phyloP scores from a whole-genome alignment of 1,140 invertebrate species.

The Conus betulinus region DNA sequence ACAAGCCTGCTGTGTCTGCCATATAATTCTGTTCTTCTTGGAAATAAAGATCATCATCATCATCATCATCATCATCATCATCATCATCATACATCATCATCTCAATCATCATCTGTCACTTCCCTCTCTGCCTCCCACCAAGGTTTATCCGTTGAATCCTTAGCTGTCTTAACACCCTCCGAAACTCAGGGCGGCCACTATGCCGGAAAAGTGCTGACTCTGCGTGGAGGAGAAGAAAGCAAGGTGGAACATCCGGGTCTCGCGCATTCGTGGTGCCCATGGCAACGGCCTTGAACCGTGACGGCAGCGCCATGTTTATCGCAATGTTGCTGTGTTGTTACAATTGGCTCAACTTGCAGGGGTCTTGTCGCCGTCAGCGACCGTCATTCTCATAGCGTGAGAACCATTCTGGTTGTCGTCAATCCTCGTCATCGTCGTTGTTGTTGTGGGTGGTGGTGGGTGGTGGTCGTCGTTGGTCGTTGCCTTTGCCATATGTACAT shows the following conservation, averaged over 20 bases:
- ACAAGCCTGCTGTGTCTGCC: no score
- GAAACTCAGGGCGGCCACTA: slow-evolving; percentile 39
- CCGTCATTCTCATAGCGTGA: slow-evolving; percentile 6
- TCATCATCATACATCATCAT: no score
- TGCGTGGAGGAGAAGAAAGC: slow-evolving; percentile 42
- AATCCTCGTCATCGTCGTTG: no score
- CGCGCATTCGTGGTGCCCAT: slow-evolving; percentile 62
- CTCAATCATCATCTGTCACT: no score
- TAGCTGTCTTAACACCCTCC: neutral
- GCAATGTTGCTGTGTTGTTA: slow-evolving; percentile 49
- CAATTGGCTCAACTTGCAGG: slow-evolving; percentile 36
- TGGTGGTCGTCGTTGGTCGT: no score
- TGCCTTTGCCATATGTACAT: no score
- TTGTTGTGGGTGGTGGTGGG: no score
- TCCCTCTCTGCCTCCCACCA: no score
- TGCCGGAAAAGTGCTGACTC: slow-evolving; percentile 52
- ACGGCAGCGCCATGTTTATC: slow-evolving; percentile 58
- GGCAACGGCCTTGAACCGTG: slow-evolving; percentile 46
- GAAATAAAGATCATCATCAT: no score
- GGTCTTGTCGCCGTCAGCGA: neutral
- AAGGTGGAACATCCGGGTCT: slow-evolving; percentile 53
- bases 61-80: no score
- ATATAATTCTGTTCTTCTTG: no score
- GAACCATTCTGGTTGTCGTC: neutral
- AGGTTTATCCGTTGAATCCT: no score